phyloP scores from a whole-genome alignment of 2,888 invertebrate species.

The Tolmerus cingulatus region DNA sequence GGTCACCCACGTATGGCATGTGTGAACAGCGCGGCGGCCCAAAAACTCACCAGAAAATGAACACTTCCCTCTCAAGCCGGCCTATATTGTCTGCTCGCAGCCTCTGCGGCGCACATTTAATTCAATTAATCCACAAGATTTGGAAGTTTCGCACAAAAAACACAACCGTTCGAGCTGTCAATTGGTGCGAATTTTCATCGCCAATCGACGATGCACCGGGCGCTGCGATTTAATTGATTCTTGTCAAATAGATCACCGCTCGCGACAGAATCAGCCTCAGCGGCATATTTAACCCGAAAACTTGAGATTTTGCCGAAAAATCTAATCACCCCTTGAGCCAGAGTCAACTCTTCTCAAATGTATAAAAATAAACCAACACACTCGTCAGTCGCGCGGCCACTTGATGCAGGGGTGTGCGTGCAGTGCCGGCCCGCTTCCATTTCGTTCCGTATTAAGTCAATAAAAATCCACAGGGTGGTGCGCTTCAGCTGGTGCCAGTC shows the following conservation, averaged over 20 bases:
- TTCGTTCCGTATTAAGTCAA: not conserved
- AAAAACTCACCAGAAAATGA: constrained; percentile 7
- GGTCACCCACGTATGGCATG: constrained; percentile 29
- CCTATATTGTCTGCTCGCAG: not conserved
- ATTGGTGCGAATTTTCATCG: not conserved
- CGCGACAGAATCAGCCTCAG: not conserved
- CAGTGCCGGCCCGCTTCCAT: not conserved
- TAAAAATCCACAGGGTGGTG: not conserved
- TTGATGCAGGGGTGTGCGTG: not conserved
- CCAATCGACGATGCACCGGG: not conserved
- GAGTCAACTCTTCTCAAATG: not conserved
- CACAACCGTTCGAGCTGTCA: not conserved
- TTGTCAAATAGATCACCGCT: not conserved
- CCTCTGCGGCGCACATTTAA: not conserved
- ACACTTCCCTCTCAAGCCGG: not conserved
- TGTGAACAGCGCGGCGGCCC: not conserved
- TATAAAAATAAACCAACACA: constrained; percentile 35
- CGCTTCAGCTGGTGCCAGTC: not conserved
- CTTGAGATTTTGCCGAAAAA: not conserved
- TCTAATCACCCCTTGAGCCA: not conserved
- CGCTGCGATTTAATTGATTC: constrained; percentile 20
- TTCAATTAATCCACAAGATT: not conserved
- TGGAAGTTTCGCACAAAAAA: not conserved
- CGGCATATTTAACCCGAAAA: constrained; percentile 26
- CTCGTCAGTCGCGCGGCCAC: not conserved